A percentile compares a stretch with the other conserved stretches of the same genome.
These are phyloP conservation scores for Epinephelus coioides DNA, from an alignment of 2,797 vertebrate species.

Conservation along the genomic window DNA sequence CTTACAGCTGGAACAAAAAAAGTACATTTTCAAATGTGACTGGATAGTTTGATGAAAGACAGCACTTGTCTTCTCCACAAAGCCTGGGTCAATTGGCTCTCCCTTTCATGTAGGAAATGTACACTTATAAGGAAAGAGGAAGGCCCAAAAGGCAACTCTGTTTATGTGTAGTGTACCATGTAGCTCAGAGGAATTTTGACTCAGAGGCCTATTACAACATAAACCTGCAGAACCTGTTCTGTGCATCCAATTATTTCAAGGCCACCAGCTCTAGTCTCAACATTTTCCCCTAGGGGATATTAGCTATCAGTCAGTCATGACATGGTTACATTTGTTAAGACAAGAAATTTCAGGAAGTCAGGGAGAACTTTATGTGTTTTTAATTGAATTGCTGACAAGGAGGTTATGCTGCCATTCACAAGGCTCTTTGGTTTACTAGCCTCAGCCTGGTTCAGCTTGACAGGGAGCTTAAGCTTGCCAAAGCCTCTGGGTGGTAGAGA, in stretches of 20 bases:
- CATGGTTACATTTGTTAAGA: constrained; percentile 54
- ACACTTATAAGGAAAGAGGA: constrained; percentile 31
- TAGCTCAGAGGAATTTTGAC: constrained; percentile 63
- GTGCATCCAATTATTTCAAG: constrained; percentile 66
- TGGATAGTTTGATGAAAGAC: constrained; percentile 16
- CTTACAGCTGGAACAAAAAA: constrained; percentile 3
- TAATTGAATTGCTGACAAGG: constrained; percentile 64
- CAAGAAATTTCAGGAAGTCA: constrained; percentile 40
- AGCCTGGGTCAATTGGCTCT: constrained; percentile 26
- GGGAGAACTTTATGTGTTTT: constrained; percentile 46
- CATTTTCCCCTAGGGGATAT: constrained; percentile 42
- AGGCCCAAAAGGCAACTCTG: constrained; percentile 51
- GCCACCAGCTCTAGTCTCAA: constrained; percentile 54
- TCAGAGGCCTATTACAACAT: constrained; percentile 48
- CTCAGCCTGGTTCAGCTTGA: constrained; percentile 61
- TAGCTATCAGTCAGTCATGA: constrained; percentile 45
- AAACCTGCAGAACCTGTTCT: constrained; percentile 73
- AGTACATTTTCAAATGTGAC: not conserved
- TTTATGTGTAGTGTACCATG: constrained; percentile 70
- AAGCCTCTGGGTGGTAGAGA: constrained; percentile 71
- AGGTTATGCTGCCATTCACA: constrained; percentile 54
- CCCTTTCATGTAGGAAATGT: constrained; percentile 37
- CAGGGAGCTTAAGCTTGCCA: constrained; percentile 60
- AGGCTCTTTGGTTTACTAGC: constrained; percentile 55
- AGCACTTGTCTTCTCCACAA: constrained; percentile 29